phyloP scores from a whole-genome alignment of 2,113 vertebrate species.

The Eudorcas thomsonii region DNA sequence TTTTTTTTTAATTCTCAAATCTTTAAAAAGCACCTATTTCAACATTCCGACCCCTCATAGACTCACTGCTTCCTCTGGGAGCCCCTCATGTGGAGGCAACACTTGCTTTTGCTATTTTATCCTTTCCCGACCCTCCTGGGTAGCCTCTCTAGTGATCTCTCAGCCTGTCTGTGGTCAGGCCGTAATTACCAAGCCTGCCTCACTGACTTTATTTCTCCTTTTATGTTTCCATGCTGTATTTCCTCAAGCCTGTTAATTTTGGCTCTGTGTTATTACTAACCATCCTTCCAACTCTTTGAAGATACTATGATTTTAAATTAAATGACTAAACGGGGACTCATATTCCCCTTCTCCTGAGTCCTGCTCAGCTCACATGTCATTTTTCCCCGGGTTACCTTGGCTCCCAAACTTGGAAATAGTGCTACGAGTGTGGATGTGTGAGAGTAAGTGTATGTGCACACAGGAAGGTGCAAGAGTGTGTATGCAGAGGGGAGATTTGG shows the following conservation, averaged over 20 bases:
- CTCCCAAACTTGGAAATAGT: neutral
- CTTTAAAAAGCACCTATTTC: neutral
- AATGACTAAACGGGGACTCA: neutral
- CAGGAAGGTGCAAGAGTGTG: neutral
- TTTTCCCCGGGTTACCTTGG: fast-evolving
- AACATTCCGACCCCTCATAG: neutral
- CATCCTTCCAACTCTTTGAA: neutral
- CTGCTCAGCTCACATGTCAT: fast-evolving
- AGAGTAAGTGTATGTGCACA: fast-evolving
- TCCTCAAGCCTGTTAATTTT: neutral
- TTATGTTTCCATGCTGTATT: neutral
- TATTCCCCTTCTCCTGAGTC: too few relatives aligned
- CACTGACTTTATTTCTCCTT: neutral
- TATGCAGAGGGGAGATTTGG: neutral
- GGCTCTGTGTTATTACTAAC: neutral
- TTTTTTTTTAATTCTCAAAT: neutral
- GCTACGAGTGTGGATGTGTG: fast-evolving
- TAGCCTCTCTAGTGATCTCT: neutral
- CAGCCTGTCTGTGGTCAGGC: neutral
- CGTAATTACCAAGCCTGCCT: neutral
- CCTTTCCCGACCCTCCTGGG: neutral
- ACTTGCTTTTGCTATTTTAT: neutral
- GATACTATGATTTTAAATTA: neutral
- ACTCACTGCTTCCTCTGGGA: neutral
- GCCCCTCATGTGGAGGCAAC: neutral